Conservation (phyloP, 2,888 invertebrate species). For the Ypsolopha scabrella region DNA sequence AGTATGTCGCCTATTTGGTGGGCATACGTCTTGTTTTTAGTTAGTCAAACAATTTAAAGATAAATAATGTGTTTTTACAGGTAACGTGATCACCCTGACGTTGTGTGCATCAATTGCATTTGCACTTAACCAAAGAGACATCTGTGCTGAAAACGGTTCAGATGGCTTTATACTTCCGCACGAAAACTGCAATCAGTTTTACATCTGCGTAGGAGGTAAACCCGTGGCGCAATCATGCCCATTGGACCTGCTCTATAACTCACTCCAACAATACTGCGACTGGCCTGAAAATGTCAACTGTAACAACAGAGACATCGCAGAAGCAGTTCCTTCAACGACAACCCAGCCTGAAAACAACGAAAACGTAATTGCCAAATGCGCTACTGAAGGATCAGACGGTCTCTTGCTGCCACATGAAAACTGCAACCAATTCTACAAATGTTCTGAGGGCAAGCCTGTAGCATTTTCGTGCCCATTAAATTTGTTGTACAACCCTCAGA, state of each 20-base stretch:
- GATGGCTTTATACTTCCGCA: conserved; percentile 10
- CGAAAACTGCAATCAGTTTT: conserved; percentile 26
- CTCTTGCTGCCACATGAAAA: conserved; percentile 66
- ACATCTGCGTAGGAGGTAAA: conserved; percentile 15
- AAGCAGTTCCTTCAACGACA: not conserved
- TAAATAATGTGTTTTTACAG: no score
- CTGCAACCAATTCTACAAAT: conserved; percentile 76
- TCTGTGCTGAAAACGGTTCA: no score
- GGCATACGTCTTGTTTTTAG: no score
- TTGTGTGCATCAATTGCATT: no score
- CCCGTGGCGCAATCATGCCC: conserved; percentile 17
- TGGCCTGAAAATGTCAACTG: not conserved
- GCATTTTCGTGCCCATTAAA: conserved; percentile 65
- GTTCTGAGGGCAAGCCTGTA: conserved; percentile 66
- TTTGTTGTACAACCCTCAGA: conserved; percentile 58
- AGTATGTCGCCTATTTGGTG: no score
- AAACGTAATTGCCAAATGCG: conserved; percentile 55
- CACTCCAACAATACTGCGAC: conserved; percentile 9
- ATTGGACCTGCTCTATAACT: conserved; percentile 16
- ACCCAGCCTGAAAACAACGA: not conserved
- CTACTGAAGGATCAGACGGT: conserved; percentile 38
- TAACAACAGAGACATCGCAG: not conserved
- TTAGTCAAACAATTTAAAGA: no score
- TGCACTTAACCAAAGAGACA: no score
- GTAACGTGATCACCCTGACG: no score